Evolutionary conservation across 2,113 vertebrate species (phyloP), one percentile per base, ranked within the genome.

Genomic region (Capreolus pygargus): DNA sequence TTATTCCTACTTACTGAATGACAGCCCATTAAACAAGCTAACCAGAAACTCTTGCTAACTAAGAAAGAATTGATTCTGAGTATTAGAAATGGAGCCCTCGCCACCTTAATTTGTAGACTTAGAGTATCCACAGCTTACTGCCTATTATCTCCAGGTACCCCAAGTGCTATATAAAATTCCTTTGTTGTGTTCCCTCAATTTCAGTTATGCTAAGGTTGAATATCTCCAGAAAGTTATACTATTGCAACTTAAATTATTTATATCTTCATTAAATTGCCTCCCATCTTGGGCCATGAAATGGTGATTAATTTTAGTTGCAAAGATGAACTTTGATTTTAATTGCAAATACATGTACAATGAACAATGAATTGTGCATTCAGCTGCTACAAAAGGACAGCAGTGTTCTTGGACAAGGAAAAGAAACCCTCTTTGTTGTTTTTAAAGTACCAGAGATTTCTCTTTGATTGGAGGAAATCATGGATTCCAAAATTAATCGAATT

Each of bases 321-420:
- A 97, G 43, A 50, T 84, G 33, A 96, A 64, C 54, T 91, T 91
- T 61, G 50, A 15, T 58, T 95, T 94, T 64, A 76, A 52, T 61
- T 76, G 61, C 2, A 21, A 52, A 54, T 74, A 33, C 7, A 10
- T 15, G 10, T 28, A 89, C 28, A 90, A 6, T 16, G 50, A 54
- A 92, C 86, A 88, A 14, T 64, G 82, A 91, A 15, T 33, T 1
- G 2, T 60, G 45, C 19, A n/a, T 85, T 86, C 33, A 61, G 58
- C 85, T 43, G 36, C 85, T 16, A 23, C 28, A 27, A 86, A 30
- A 95, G 55, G 21, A 23, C 58, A 55, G 39, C n/a, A 9, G 10
- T 52, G 19, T 67, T 61, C 58, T 45, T 74, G 10, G 39, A 30
- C 57, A 30, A 76, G 54, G 50, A 50, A 45, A 47, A 89, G 84